These are phyloP conservation scores for Platorchestia sp. DNA, from an alignment of 1,140 invertebrate genomes.

Conservation along the genomic window DNA sequence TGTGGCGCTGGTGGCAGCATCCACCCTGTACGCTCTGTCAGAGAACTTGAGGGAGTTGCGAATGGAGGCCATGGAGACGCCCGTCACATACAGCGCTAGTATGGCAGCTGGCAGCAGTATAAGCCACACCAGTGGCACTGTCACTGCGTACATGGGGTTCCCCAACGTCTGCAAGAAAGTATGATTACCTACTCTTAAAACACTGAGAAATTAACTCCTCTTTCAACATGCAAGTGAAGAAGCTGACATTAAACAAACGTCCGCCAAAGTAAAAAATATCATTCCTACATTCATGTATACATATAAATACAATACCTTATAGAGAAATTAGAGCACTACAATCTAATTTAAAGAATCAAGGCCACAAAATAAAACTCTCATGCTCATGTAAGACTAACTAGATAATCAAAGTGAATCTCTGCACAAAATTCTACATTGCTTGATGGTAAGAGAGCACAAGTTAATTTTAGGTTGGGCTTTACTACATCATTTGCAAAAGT, in stretches of 20 bases:
- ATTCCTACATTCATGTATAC: no score
- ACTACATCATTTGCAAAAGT: no score
- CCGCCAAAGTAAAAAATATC: constrained; percentile 26
- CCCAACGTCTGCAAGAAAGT: constrained; percentile 78
- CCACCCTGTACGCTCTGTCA: constrained; percentile 12
- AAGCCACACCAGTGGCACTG: constrained; percentile 77
- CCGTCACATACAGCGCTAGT: constrained; percentile 83
- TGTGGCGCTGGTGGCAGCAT: neutral
- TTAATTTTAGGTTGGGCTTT: no score
- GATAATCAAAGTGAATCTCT: no score
- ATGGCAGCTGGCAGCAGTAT: constrained; percentile 79
- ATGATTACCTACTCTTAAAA: neutral
- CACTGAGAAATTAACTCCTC: neutral
- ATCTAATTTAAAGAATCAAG: no score
- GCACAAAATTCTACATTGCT: no score
- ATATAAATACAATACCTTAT: no score
- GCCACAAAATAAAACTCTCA: no score
- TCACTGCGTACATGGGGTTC: constrained; percentile 82
- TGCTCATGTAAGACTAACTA: no score
- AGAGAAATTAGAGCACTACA: no score
- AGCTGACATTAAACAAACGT: neutral
- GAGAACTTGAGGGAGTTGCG: constrained; percentile 57
- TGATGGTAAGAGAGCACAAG: no score
- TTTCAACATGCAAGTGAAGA: neutral
- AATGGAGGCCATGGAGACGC: constrained; percentile 74